Percentiles rank a stretch among this genome's conserved stretches.
Conservation (phyloP, 2,797 vertebrate species). For the Poeciliopsis paucimaculata region DNA sequence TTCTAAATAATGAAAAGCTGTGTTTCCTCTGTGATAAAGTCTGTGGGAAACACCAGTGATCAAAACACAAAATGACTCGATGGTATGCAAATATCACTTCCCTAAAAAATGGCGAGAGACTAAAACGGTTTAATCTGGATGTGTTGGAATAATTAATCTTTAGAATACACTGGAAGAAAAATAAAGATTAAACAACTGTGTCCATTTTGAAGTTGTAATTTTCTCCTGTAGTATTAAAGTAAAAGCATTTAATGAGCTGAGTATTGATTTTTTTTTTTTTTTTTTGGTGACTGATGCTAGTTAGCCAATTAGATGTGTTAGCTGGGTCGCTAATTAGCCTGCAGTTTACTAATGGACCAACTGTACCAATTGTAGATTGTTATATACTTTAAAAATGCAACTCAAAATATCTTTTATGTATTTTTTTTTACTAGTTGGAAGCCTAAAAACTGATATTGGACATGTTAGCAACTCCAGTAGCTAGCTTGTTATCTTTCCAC, state of each 20-base stretch:
- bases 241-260: background rate
- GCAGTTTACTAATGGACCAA: background rate
- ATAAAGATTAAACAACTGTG: conserved; percentile 10
- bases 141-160: background rate
- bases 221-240: background rate
- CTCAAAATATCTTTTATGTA: background rate
- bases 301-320: background rate
- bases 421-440: background rate
- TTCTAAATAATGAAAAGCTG: conserved; percentile 26
- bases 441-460: background rate
- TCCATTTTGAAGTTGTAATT: conserved; percentile 13
- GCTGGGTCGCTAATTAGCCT: background rate
- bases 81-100: conserved; percentile 33
- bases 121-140: conserved; percentile 29
- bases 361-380: background rate
- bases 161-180: background rate
- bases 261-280: background rate
- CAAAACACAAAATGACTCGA: conserved; percentile 40
- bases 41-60: conserved; percentile 18
- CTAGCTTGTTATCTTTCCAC: background rate
- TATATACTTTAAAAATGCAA: background rate
- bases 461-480: background rate
- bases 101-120: conserved; percentile 3
- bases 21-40: conserved; percentile 10
- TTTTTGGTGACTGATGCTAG: background rate